phyloP scores from a whole-genome alignment of 92 coral and sea anemone genomes.

The Blastomussa wellsi region DNA sequence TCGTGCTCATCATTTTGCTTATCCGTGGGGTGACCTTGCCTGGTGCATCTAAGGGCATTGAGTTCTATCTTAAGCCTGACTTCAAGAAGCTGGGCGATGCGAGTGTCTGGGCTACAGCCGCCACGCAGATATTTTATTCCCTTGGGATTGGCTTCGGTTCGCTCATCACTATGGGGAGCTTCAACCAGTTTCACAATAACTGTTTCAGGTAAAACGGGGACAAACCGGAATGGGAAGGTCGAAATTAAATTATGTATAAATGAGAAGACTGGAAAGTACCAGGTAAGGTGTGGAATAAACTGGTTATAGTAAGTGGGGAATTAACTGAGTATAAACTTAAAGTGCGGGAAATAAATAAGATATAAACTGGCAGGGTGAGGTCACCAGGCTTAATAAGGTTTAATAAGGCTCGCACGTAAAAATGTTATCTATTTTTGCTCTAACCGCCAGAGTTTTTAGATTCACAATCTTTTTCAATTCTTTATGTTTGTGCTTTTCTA shows the following conservation, averaged over 20 bases:
- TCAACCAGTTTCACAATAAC: conserved; percentile 93
- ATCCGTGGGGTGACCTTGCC: conserved; percentile 94
- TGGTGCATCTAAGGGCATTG: conserved; percentile 87
- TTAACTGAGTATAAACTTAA: not conserved
- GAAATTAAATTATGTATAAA: not conserved
- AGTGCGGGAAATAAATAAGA: not conserved
- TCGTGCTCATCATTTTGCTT: conserved; percentile 82
- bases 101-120: conserved; percentile 94
- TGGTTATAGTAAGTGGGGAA: not conserved
- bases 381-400: not conserved
- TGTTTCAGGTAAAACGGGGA: conserved; percentile 73
- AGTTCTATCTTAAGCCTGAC: conserved; percentile 92
- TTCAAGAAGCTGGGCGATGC: conserved; percentile 88
- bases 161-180: conserved; percentile 96
- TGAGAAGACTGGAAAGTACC: not conserved
- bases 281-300: not conserved
- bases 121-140: conserved; percentile 98
- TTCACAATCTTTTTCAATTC: no score
- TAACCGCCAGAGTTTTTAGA: no score
- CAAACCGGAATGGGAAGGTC: not conserved
- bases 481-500: no score
- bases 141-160: conserved; percentile 99
- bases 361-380: not conserved
- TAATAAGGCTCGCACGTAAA: no score
- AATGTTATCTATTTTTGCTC: no score